Base-by-base conservation (phyloP, 2,797 vertebrate species). In the Martes flavigula region DNA sequence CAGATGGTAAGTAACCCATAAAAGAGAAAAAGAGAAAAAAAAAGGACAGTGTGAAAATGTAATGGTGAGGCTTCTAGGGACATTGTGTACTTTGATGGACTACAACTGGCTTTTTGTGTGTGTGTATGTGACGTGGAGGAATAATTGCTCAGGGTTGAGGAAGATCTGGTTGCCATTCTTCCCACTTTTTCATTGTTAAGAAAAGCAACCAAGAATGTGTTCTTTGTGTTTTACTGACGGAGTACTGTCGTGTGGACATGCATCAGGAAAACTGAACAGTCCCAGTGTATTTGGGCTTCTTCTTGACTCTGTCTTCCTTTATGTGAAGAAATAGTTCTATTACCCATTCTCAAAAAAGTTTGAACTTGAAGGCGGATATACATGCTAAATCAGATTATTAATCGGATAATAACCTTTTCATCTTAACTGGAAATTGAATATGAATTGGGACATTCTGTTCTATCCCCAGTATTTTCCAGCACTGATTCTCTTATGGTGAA, bases 1-100 rank as follows among this genome's bases (percentile, higher is more conserved):
- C 87, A 97, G 46, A 79, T 73, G 73, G 87, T 97, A 90, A 97
- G 82, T 88, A 73, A 85, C 32, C 54, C 68, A 66, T 91, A 70
- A 97, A 95, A 82, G 85, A 58, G 21, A 51, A 51, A 51, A 51
- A 51, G 48, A 51, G 20, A 64, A 27, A 0, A 43, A 81, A 60
- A 72, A 96, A 32, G 32, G 78, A 85, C 35, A 90, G 64, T 46
- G 35, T 35, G 85, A 73, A 87, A 82, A 46, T 72, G 94, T 10
- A 85, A 38, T 81, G n/a, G 7, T 88, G 83, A 95, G 1, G 2
- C 0, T 94, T 96, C 96, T 85, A n/a, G 48, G 89, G 90, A 90
- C 14, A 40, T 95, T 94, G 96, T 68, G 43, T 15, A 87, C 25
- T 79, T 64, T 84, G 40, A 82, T 96, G 25, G 51, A 83, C 95